Evolutionary conservation across 2,888 invertebrate genomes (phyloP).

Genomic region (Erynnis tages): DNA sequence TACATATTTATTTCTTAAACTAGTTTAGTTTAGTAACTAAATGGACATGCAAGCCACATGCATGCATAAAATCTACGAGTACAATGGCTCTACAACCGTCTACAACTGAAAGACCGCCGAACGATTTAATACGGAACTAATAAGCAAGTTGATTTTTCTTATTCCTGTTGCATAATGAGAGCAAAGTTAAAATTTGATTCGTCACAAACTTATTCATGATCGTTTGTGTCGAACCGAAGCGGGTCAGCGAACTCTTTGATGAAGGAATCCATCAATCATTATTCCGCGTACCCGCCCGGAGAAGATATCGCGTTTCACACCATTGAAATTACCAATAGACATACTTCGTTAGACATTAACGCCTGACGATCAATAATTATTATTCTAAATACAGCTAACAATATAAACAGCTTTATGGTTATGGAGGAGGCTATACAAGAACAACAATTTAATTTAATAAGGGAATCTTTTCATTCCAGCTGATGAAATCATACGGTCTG

Average conservation of each 20-base stretch:
- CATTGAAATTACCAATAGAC: slow-evolving; percentile 31
- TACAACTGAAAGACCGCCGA: too few relatives aligned
- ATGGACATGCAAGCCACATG: too few relatives aligned
- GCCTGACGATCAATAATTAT: slow-evolving; percentile 8
- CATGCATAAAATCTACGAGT: too few relatives aligned
- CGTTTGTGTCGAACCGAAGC: slow-evolving; percentile 43
- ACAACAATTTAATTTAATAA: too few relatives aligned
- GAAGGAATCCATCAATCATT: slow-evolving; percentile 76
- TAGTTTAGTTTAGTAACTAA: too few relatives aligned
- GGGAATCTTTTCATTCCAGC: too few relatives aligned
- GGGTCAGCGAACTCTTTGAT: slow-evolving; percentile 69
- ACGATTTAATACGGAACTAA: too few relatives aligned
- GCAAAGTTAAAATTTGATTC: slow-evolving; percentile 43
- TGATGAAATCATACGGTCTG: too few relatives aligned
- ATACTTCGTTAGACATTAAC: slow-evolving; percentile 11
- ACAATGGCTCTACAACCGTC: too few relatives aligned
- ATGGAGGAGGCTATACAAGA: too few relatives aligned
- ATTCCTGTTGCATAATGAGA: slow-evolving; percentile 13
- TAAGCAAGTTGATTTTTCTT: background rate
- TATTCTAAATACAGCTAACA: background rate
- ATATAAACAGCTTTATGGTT: too few relatives aligned
- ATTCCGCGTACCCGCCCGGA: slow-evolving; percentile 46
- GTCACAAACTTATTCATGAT: slow-evolving; percentile 61
- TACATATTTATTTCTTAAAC: too few relatives aligned
- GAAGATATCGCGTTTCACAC: slow-evolving; percentile 66